phyloP scores from a whole-genome alignment of 2,797 vertebrate species.

The Mastacembelus armatus region DNA sequence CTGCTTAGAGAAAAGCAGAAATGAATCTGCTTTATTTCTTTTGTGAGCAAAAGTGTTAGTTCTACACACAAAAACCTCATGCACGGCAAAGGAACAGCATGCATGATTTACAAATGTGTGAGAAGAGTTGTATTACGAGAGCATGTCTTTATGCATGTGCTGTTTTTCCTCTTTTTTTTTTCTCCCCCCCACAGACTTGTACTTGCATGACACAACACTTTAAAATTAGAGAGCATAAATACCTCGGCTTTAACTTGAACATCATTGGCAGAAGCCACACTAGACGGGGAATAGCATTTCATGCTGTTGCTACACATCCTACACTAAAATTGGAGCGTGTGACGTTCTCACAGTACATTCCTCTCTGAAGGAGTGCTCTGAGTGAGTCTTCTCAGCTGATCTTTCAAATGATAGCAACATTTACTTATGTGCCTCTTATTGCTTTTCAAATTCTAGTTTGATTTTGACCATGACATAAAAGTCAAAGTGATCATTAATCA shows the following conservation, averaged over 20 bases:
- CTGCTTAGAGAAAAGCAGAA: neutral
- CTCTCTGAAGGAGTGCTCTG: slow-evolving; percentile 28
- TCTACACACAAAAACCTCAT: slow-evolving; percentile 61
- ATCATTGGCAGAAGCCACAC: slow-evolving; percentile 30
- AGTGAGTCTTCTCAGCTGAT: slow-evolving; percentile 54
- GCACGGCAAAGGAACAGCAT: slow-evolving; percentile 72
- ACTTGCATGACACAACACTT: slow-evolving; percentile 12
- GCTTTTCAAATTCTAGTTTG: neutral
- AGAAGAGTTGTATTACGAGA: slow-evolving; percentile 15
- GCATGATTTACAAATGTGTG: slow-evolving; percentile 54
- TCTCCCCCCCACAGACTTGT: too few species aligned
- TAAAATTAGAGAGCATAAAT: slow-evolving; percentile 10
- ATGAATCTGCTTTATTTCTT: slow-evolving; percentile 19
- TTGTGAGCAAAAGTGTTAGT: slow-evolving; percentile 62
- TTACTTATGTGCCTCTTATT: slow-evolving; percentile 11
- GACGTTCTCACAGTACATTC: slow-evolving; percentile 57
- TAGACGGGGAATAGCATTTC: slow-evolving; percentile 58
- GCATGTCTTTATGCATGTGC: slow-evolving; percentile 26
- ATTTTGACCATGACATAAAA: neutral
- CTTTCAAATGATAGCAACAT: slow-evolving; percentile 59
- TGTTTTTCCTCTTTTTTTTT: too few species aligned
- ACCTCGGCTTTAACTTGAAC: slow-evolving; percentile 28
- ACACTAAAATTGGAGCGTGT: slow-evolving; percentile 75
- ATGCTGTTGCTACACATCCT: slow-evolving; percentile 73
- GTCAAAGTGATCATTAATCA: neutral